Base-by-base conservation (phyloP, 2,888 invertebrate species). In the Sphinx pinastri region DNA sequence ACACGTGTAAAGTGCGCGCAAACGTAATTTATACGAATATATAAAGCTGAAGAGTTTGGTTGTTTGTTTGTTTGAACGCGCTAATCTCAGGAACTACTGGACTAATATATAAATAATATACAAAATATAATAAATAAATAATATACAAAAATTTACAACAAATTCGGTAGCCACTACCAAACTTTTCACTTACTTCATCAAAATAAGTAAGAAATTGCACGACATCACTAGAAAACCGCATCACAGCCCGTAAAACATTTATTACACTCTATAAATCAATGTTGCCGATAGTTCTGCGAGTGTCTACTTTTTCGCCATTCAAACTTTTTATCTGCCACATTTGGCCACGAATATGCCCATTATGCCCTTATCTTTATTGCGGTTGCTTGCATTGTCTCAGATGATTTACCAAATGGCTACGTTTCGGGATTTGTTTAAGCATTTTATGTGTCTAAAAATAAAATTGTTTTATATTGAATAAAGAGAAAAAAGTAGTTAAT, bases 341-440 rank as follows among this genome's bases (percentile, higher is more conserved):
- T 67, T 52, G 58, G 25, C 55, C 31, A 11, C 31, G 52, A 70
- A 67, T 52, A 69, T 67, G 38, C 54, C 55, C 52, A 25, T 52
- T 67, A 54, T 25, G 45, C 47, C 38, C 52, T 67, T 68, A 70
- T 68, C 51, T 70, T 54, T 70, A 67, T 58, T 70, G 25, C 47
- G 14, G 8, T 19, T 52, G 52, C 38, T 68, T 68, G 58, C 67
- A 49, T 16, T 67, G 52, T 58, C 67, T 70, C 31, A 58, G n/a
- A 31, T 13, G 38, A 19, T 67, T 60, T 59, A n/a, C 12, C 47
- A 49, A 16, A 55, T 59, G 38, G 25, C 38, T 52, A 6, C 47
- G 13, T 57, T 70, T 70, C 51, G 11, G 14, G 13, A 31, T 2
- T 38, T 11, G 12, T 4, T 58, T 57, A 25, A 25, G 16, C 4